Evolutionary conservation across 1,140 invertebrate genomes (phyloP).

Genomic region (Cyrtorhinus lividipennis): DNA sequence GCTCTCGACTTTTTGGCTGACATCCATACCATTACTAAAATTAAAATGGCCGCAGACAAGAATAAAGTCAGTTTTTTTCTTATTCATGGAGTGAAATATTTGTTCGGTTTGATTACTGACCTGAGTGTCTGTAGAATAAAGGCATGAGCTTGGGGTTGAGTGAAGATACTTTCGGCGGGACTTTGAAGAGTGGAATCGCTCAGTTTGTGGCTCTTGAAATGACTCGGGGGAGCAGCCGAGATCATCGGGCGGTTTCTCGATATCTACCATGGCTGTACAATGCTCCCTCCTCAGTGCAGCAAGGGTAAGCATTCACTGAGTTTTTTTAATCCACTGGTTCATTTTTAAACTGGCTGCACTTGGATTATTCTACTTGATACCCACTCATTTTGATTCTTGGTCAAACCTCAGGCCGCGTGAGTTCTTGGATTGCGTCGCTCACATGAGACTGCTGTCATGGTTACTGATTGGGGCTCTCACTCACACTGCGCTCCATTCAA

Average conservation of each 20-base stretch:
- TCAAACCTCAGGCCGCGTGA: slow-evolving; percentile 57
- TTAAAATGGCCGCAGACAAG: slow-evolving; percentile 55
- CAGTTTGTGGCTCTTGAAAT: slow-evolving; percentile 92
- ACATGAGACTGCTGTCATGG: slow-evolving; percentile 91
- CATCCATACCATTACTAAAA: slow-evolving; percentile 89
- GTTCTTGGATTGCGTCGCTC: slow-evolving; percentile 87
- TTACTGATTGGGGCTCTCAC: slow-evolving; percentile 83
- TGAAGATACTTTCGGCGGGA: slow-evolving; percentile 88
- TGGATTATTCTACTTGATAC: too few relatives aligned
- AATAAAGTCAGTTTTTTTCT: slow-evolving; percentile 11
- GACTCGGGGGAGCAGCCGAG: slow-evolving; percentile 66
- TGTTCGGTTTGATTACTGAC: too few relatives aligned
- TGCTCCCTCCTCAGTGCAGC: slow-evolving; percentile 63
- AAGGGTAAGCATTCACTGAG: slow-evolving; percentile 50
- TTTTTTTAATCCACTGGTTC: too few relatives aligned
- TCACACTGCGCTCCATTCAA: slow-evolving; percentile 52
- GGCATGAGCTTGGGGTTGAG: slow-evolving; percentile 64
- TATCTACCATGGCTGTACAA: slow-evolving; percentile 89
- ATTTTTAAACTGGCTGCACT: too few relatives aligned
- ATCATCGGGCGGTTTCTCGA: slow-evolving; percentile 65
- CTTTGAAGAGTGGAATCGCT: slow-evolving; percentile 86
- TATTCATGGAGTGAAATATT: too few relatives aligned
- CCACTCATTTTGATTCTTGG: neutral
- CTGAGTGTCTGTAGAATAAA: slow-evolving; percentile 32
- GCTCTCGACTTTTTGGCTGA: slow-evolving; percentile 91